Percentiles rank a stretch among this genome's conserved stretches.
Conservation (phyloP, 2,797 vertebrate species). For the Cyprinella venusta region DNA sequence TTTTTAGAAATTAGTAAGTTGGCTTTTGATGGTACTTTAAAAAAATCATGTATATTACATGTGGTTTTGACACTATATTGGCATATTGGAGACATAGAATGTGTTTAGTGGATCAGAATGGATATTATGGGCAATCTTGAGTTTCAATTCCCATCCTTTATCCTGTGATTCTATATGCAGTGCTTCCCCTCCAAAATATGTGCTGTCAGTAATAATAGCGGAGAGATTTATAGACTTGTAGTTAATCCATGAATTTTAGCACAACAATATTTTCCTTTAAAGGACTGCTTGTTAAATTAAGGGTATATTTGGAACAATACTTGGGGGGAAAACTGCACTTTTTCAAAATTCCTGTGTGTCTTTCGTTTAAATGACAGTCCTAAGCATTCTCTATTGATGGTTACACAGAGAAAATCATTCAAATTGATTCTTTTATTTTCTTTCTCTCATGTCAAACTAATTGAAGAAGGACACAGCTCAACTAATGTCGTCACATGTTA, state of each 20-base stretch:
- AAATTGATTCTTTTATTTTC: background rate
- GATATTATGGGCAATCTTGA: background rate
- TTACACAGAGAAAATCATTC: constrained; percentile 10
- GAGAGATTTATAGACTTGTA: constrained; percentile 32
- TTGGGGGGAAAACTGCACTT: background rate
- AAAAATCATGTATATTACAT: background rate
- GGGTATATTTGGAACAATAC: background rate
- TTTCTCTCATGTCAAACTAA: background rate
- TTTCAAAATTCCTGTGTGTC: constrained; percentile 5
- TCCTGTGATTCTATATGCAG: constrained; percentile 18
- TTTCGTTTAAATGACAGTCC: background rate
- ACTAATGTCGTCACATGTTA: background rate
- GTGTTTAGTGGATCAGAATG: background rate
- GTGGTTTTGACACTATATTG: constrained; percentile 1
- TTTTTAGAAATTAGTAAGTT: background rate
- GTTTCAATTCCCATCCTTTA: constrained; percentile 12
- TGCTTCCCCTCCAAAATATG: constrained; percentile 16
- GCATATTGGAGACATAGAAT: background rate
- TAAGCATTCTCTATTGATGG: constrained; percentile 14
- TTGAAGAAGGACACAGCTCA: background rate
- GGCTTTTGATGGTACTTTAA: constrained; percentile 8
- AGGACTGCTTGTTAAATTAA: constrained; percentile 8
- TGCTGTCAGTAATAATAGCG: constrained; percentile 24
- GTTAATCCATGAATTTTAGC: background rate
- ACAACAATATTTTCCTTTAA: constrained; percentile 28